Base-by-base conservation (phyloP, 2,797 vertebrate genomes). In the Etheostoma perlongum region DNA sequence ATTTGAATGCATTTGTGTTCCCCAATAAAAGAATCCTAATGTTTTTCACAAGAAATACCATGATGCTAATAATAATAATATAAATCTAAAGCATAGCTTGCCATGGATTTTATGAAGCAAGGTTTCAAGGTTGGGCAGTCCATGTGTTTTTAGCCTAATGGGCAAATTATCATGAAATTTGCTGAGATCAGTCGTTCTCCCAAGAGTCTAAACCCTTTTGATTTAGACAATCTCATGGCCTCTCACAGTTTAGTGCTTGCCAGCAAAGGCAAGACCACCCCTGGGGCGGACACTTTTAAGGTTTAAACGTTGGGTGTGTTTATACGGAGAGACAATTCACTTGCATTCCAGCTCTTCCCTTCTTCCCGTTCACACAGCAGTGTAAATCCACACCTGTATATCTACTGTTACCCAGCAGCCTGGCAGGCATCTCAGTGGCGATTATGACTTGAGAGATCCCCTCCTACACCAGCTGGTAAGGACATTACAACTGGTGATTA, bases 401-500 rank as follows among this genome's bases (percentile, higher is more conserved):
- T 49, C 54, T 12, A 1, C 2, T 36, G 19, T 66, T 33, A 25
- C 40, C 66, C 21, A 72, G 16, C 19, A 57, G 36, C 60, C 63
- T 27, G 16, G 48, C 13, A 7, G 59, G 59, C 25, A 51, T 60
- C 72, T 76, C 49, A 13, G 9, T 33, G 16, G 12, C 23, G 36
- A 40, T 40, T 40, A 40, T 11, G 36, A 40, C 36, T 19, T n/a
- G 19, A 58, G 27, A 25, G n/a, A 15, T 59, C 40, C 25, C 15
- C 23, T 55, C 18, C 40, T 58, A 60, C 49, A 65, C 33, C 47
- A 76, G 21, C 14, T 76, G 54, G 63, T 61, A n/a, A 33, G 40
- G 13, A 19, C 18, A 70, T 66, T 23, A 54, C 54, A 73, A 33
- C 54, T 74, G 69, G 46, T 74, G 51, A 67, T 27, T 23, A 53